Evolutionary conservation across 2,113 vertebrate species (phyloP), one percentile per base, ranked within the genome.

Genomic region (Trogon surrucura): DNA sequence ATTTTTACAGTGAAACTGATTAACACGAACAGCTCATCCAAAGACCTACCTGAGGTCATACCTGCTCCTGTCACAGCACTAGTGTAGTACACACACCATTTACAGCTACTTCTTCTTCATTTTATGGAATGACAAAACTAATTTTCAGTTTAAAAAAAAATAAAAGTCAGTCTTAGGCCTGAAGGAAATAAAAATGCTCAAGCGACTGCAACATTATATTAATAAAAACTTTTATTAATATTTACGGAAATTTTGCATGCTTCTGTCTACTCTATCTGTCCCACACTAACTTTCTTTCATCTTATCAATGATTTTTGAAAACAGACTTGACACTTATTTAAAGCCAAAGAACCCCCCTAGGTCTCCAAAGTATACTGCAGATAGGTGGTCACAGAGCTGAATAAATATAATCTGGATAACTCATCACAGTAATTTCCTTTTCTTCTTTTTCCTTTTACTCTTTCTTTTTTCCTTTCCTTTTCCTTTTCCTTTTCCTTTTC

Each of bases 181-280:
- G 61, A 79, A 48, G 13, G 57, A 69, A 85, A 72, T 2, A 32
- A 11, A 73, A 75, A 50, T 27, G 2, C 0, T 0, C 4, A n/a
- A 65, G 4, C 0, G 0, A 50, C 5, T 66, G 6, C 15, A 41
- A 41, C 1, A 4, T 44, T 34, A 34, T 3, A 48, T 3, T 23
- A 79, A 54, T 22, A 44, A 3, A 74, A 61, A 78, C 5, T 38
- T 23, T 30, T 6, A 29, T 10, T 50, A 61, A 56, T 22, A 15
- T 51, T 78, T 47, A n/a, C 47, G 22, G 19, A 65, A 74, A 13
- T 0, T 80, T 80, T 18, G 10, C 6, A 20, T 11, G 3, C 47
- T 77, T 84, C 9, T 73, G 78, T 30, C 13, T 48, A 8, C 10
- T 73, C 5, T 71, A 13, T 17, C 8, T 70, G 8, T 36, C 34